Base-by-base conservation (phyloP, 1,140 invertebrate genomes). In the Tetraneura akinire region DNA sequence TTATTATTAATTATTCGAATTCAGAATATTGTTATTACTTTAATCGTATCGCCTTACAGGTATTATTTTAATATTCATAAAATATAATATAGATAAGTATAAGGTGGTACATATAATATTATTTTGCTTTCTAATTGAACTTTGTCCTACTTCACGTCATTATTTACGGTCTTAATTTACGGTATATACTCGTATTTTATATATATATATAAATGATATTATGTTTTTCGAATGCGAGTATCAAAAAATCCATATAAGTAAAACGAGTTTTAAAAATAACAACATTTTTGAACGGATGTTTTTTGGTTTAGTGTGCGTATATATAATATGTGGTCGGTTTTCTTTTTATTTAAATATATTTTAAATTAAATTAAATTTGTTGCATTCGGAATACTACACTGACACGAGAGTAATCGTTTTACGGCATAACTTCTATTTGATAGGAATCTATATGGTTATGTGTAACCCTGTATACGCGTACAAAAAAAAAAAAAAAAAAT, bases 241-340 rank as follows among this genome's bases (percentile, higher is more conserved):
- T 60, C 23, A 60, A 60, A 60, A 60, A 60, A 60, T 60, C 57
- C 23, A 60, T 60, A 37, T 37, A 37, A 29, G 57, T 26, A 26
- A 60, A 60, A 60, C 57, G 23, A 60, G 57, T 60, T 60, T 60
- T 60, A 60, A 60, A 29, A 60, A 37, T 8, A 60, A 60, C 57
- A 60, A 60, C 57, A 60, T 60, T 60, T 26, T 60, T 60, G 23
- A 60, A 60, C 26, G 26, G 26, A 60, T 60, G 26, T 60, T 26
- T 60, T 60, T 60, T 16, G 11, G 26, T n/a, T n/a, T n/a, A n/a
- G n/a, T n/a, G n/a, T n/a, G n/a, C n/a, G n/a, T n/a, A n/a, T n/a
- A n/a, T n/a, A 29, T 26, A 26, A 14, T 26, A 6, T 60, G 26
- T 60, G n/a, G n/a, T 60, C 5, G 57, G 14, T 60, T 60, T 37